These are phyloP conservation scores for Gymnobelideus leadbeateri DNA, from an alignment of 2,113 vertebrate genomes.

Conservation along the genomic window DNA sequence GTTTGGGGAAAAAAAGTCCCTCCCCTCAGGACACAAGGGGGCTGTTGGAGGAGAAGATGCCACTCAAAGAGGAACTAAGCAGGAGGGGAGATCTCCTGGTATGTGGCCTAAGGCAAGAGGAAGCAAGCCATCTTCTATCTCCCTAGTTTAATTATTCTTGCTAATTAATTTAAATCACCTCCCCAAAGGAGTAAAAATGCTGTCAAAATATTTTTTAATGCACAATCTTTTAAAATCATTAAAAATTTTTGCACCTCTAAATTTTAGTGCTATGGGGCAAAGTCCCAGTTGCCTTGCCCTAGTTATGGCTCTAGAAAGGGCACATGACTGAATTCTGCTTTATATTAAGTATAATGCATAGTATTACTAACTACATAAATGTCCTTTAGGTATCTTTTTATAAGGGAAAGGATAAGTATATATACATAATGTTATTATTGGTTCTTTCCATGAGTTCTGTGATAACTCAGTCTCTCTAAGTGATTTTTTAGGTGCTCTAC, in stretches of 20 bases:
- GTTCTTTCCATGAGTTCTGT: neutral
- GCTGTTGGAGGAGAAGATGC: neutral
- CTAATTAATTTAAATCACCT: neutral
- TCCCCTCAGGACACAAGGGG: neutral
- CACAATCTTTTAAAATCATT: neutral
- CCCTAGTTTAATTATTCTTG: conserved; percentile 1
- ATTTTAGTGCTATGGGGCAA: neutral
- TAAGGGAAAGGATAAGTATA: neutral
- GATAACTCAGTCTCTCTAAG: neutral
- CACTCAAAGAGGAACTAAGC: neutral
- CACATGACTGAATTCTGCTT: neutral
- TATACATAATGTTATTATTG: neutral
- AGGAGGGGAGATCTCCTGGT: neutral
- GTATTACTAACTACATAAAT: neutral
- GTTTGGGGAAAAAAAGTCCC: neutral
- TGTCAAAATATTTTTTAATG: conserved; percentile 11
- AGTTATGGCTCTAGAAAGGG: neutral
- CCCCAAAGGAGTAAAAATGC: neutral
- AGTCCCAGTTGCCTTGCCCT: conserved; percentile 1
- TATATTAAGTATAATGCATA: neutral
- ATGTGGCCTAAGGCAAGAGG: neutral
- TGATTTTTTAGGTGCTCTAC: neutral
- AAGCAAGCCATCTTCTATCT: neutral
- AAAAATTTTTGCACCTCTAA: neutral
- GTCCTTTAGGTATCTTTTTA: neutral